Evolutionary conservation across 2,888 invertebrate species (phyloP).

Genomic region (Ectropis crepuscularia): DNA sequence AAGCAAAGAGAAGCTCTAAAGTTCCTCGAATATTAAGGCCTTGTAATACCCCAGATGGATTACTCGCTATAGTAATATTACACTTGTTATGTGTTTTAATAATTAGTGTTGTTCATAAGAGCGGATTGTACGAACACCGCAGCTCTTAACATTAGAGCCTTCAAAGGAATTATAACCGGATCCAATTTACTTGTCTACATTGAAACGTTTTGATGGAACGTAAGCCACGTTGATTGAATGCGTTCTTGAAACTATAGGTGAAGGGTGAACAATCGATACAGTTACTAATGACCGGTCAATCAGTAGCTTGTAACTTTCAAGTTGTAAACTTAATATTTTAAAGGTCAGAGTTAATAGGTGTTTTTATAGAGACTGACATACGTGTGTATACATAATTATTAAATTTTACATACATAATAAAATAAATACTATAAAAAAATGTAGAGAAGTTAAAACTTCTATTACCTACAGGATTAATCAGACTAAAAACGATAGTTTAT

Average conservation of each 20-base stretch:
- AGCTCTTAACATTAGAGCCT: constrained; percentile 8
- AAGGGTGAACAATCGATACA: constrained; percentile 34
- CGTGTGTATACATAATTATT: too few species aligned
- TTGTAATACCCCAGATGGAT: constrained; percentile 8
- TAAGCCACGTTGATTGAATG: constrained; percentile 30
- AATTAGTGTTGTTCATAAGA: constrained; percentile 14
- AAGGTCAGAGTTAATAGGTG: too few species aligned
- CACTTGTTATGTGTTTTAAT: not conserved
- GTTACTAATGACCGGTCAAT: not conserved
- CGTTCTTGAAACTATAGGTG: constrained; percentile 41
- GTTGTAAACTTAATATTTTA: too few species aligned
- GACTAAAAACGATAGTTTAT: too few species aligned
- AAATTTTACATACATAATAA: too few species aligned
- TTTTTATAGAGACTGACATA: too few species aligned
- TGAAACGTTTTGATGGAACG: constrained; percentile 28
- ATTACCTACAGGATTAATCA: too few species aligned
- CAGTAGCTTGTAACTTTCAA: not conserved
- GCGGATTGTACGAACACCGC: constrained; percentile 17
- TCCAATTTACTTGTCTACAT: constrained; percentile 27
- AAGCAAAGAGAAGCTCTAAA: not conserved
- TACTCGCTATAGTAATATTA: constrained; percentile 11
- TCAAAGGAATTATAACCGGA: constrained; percentile 25
- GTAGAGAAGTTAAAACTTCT: too few species aligned
- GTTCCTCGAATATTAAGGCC: not conserved
- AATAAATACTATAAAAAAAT: too few species aligned